phyloP scores from a whole-genome alignment of 2,888 invertebrate species.

The Tillus elongatus region DNA sequence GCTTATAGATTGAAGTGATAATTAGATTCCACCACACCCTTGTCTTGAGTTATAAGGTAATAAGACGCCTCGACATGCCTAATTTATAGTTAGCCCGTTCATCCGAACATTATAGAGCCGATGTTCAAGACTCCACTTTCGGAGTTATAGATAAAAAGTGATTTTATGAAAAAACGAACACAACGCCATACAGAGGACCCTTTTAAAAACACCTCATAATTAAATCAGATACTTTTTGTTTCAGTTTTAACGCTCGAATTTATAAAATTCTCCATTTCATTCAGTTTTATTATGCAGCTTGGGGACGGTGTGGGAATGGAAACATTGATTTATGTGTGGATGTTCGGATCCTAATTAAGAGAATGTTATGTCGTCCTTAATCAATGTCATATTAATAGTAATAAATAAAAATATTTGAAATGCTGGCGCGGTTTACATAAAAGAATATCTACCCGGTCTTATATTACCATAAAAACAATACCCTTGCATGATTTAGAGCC shows the following conservation, averaged over 20 bases:
- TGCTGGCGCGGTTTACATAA: constrained; percentile 26
- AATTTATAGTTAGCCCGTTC: constrained; percentile 40
- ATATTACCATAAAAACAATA: constrained; percentile 35
- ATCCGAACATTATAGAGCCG: constrained; percentile 28
- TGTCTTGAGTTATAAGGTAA: constrained; percentile 43
- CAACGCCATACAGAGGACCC: constrained; percentile 18
- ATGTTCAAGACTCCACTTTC: no score
- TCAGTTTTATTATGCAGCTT: constrained; percentile 14
- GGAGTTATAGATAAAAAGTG: constrained; percentile 25
- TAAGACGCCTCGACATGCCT: constrained; percentile 40
- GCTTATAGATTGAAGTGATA: constrained; percentile 40
- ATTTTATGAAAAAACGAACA: constrained; percentile 27
- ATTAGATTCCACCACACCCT: constrained; percentile 43
- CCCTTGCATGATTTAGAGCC: constrained; percentile 26
- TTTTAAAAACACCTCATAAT: constrained; percentile 29
- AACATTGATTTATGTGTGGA: constrained; percentile 28
- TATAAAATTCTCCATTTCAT: constrained; percentile 25
- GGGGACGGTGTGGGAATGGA: constrained; percentile 27
- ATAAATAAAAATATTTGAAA: constrained; percentile 31
- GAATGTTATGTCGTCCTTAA: constrained; percentile 28
- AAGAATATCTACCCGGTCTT: constrained; percentile 21
- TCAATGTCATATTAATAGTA: constrained; percentile 34
- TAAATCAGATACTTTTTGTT: constrained; percentile 26
- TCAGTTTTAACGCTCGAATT: constrained; percentile 23
- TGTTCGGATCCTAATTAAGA: constrained; percentile 31